These are phyloP conservation scores for Arnoldichthys spilopterus DNA, from an alignment of 2,797 vertebrate genomes.

Conservation along the genomic window DNA sequence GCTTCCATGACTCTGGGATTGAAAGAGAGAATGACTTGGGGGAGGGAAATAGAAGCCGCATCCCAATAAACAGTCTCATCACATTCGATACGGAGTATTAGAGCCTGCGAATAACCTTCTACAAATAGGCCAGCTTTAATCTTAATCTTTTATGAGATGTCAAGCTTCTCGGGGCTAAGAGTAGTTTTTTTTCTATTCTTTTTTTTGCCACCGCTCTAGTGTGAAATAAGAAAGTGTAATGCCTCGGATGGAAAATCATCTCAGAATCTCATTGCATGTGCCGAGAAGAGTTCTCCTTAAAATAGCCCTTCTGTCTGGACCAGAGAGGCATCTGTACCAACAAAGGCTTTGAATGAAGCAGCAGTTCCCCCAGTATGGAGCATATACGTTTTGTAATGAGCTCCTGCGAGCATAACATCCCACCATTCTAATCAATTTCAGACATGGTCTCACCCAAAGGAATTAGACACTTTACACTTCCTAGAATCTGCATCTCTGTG, in stretches of 20 bases:
- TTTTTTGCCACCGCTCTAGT: constrained; percentile 45
- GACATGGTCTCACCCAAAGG: constrained; percentile 23
- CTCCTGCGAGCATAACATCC: constrained; percentile 46
- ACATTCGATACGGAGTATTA: constrained; percentile 47
- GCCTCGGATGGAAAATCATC: constrained; percentile 53
- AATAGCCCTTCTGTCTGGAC: constrained; percentile 35
- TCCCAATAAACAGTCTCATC: constrained; percentile 51
- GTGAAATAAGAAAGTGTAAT: constrained; percentile 60
- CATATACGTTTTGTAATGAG: constrained; percentile 49
- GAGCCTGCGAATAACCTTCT: constrained; percentile 52
- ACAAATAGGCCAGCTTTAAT: constrained; percentile 51
- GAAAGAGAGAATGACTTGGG: constrained; percentile 13
- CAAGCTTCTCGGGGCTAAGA: constrained; percentile 47
- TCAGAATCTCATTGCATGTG: constrained; percentile 36
- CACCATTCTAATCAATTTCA: constrained; percentile 52
- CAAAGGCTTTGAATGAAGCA: constrained; percentile 37
- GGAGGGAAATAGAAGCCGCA: constrained; percentile 12
- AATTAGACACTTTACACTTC: constrained; percentile 31
- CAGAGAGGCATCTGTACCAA: constrained; percentile 28
- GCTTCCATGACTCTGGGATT: constrained; percentile 14
- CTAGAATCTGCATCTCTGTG: constrained; percentile 40
- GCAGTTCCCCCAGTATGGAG: constrained; percentile 18
- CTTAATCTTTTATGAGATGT: constrained; percentile 53
- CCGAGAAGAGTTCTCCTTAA: constrained; percentile 31
- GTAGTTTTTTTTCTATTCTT: constrained; percentile 14